Conservation (phyloP, 2,797 vertebrate genomes). For the Pipistrellus nathusii region DNA sequence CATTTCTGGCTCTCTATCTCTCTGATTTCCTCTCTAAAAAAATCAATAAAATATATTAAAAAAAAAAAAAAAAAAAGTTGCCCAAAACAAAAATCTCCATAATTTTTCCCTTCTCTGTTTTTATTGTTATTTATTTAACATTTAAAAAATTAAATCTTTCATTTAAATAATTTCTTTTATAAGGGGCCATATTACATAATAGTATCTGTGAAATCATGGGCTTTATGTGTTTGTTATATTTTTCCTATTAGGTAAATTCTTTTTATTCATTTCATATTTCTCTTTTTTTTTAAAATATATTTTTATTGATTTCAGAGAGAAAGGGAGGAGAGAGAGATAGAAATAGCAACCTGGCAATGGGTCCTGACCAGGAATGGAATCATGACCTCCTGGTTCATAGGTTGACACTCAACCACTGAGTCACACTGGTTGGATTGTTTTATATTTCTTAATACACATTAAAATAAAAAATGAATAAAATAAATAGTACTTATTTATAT, state of each 20-base stretch:
- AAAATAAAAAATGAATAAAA: constrained; percentile 24
- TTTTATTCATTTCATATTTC: constrained; percentile 41
- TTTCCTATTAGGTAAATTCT: constrained; percentile 16
- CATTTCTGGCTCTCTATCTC: too few species aligned
- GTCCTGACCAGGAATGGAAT: too few species aligned
- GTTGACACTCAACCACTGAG: too few species aligned
- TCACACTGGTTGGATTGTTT: neutral
- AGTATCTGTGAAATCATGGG: constrained; percentile 7
- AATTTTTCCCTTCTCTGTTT: constrained; percentile 2
- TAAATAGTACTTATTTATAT: neutral
- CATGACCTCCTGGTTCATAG: too few species aligned
- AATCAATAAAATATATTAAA: too few species aligned
- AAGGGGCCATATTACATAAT: neutral
- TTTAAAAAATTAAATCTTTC: constrained; percentile 28
- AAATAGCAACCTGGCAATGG: too few species aligned
- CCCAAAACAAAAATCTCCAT: constrained; percentile 2
- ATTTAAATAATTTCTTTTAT: constrained; percentile 29
- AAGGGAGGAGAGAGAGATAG: too few species aligned
- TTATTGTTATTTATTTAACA: constrained; percentile 38
- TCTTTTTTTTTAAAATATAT: neutral
- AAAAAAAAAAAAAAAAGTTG: too few species aligned
- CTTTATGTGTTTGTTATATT: neutral
- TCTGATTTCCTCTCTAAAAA: too few species aligned
- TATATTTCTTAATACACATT: constrained; percentile 15
- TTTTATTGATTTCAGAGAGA: too few species aligned